Evolutionary conservation across 1,140 invertebrate genomes (phyloP).

Genomic region (Zaprionus inermis): DNA sequence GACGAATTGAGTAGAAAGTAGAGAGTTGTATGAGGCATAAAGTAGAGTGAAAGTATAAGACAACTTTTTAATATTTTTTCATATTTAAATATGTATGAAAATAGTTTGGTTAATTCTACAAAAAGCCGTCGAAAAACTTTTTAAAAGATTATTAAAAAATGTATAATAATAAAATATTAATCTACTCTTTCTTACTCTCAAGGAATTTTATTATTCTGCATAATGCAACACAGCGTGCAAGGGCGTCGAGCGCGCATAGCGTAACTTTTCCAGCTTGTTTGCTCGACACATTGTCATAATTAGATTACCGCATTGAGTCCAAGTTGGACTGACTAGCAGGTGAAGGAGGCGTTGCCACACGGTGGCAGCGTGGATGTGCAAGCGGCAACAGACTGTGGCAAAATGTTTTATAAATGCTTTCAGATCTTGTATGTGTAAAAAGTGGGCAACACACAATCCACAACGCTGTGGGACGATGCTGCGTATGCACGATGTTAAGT

Average conservation of each 20-base stretch:
- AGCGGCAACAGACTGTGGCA: constrained; percentile 11
- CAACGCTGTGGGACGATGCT: background rate
- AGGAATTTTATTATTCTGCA: constrained; percentile 6
- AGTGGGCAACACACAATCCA: background rate
- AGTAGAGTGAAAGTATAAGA: background rate
- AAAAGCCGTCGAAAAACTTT: too few relatives aligned
- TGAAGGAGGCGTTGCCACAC: constrained; percentile 13
- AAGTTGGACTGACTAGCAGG: background rate
- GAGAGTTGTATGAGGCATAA: background rate
- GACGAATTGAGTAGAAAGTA: background rate
- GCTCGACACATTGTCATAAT: constrained; percentile 50
- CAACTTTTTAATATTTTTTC: background rate
- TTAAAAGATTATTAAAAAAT: too few relatives aligned
- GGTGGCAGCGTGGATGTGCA: too few relatives aligned
- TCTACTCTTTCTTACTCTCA: background rate
- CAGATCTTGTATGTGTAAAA: constrained; percentile 13
- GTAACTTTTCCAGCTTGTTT: constrained; percentile 26
- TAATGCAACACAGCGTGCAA: background rate
- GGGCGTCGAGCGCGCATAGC: background rate
- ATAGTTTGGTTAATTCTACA: background rate
- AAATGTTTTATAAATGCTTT: constrained; percentile 29
- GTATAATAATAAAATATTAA: too few relatives aligned
- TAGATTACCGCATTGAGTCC: constrained; percentile 58
- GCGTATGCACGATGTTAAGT: background rate
- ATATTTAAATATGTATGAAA: background rate